Evolutionary conservation across 2,113 vertebrate species (phyloP), one percentile per base, ranked within the genome.

Genomic region (Odontesthes bonariensis): DNA sequence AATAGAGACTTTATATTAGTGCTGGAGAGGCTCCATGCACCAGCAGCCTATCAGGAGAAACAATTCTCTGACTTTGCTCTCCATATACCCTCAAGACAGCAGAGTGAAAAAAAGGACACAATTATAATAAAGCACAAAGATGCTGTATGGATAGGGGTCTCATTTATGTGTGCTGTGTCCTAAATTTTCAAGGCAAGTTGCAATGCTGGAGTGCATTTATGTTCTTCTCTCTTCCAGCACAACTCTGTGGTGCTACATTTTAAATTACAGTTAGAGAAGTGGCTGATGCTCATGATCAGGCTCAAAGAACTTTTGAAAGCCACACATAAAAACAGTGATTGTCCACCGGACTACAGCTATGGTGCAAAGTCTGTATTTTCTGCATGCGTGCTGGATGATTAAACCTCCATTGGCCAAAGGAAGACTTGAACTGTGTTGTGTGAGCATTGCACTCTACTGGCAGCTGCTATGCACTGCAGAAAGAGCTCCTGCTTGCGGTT

Each of bases 361-460:
- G 6, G 14, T 52, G 35, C 55, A 64, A 53, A 80, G 35, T 22
- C 6, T 67, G 6, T 13, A 33, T 57, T 46, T 57, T 22, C 31
- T 35, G 10, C n/a, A 44, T 56, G 47, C 66, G 6, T 23, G 13
- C 5, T 22, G 20, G 12, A 17, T 27, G 17, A 59, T 58, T n/a
- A 56, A 68, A 56, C 5, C 2, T 63, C 14, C 33, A 6, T 11
- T 51, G 14, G 35, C 27, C 16, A 42, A 22, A 55, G 58, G 56
- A 42, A 31, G 49, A 44, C 33, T 61, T 77, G 20, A 8, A 14
- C 62, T 73, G 70, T 62, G 42, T 87, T 73, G 67, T 86, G 77
- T 73, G 38, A 88, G 59, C 63, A 87, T 77, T 92, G 89, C 90
- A 70, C 89, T 89, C 92, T 93, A 85, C 85, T 87, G 92, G 89